Base-by-base conservation (phyloP, 2,797 vertebrate species). In the Sebastes wilsoni region DNA sequence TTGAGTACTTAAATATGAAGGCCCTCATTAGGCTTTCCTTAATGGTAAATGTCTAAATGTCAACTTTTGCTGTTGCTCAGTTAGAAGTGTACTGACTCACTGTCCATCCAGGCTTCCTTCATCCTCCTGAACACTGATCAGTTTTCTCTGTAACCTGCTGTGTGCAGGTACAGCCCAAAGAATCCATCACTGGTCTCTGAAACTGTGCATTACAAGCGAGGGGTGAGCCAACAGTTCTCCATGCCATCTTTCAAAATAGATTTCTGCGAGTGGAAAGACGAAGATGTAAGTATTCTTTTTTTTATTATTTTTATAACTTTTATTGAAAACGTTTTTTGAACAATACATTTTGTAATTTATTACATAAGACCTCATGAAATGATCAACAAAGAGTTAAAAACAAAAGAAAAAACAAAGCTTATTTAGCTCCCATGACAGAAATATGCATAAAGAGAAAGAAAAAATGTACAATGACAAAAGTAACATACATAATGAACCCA, bases 141-240 rank as follows among this genome's bases (percentile, higher is more conserved):
- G 18, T 14, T 58, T 65, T 66, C 42, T 65, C 28, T 81, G 6
- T 75, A 6, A 56, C 54, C 5, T 73, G 0, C 7, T 59, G 6
- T 46, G 6, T 87, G n/a, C 87, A 99, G 99, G 84, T 99, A 99
- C 94, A 99, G 95, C 89, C 96, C 98, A 60, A 98, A 97, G 94
- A 97, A 95, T 87, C 95, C 97, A 6, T 90, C 92, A 0, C 88
- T 99, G 95, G 96, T 96, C 59, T 99, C 99, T 0, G 98, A 99
- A 91, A 99, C 98, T 0, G 96, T 98, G 18, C 98, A 99, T 89
- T 99, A 98, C 91, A 99, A 99, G 90, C 95, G 98, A 67, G 99
- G 98, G 5, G 97, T 99, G 74, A 98, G 96, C 96, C 99, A 99
- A 90, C 98, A 99, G 75, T 99, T 99, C 95, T 98, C 98, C 30